Percentiles rank a stretch among this genome's conserved stretches.
Evolutionary conservation across 2,888 invertebrate species (phyloP).

Genomic region (Hypselothyrea guttata): DNA sequence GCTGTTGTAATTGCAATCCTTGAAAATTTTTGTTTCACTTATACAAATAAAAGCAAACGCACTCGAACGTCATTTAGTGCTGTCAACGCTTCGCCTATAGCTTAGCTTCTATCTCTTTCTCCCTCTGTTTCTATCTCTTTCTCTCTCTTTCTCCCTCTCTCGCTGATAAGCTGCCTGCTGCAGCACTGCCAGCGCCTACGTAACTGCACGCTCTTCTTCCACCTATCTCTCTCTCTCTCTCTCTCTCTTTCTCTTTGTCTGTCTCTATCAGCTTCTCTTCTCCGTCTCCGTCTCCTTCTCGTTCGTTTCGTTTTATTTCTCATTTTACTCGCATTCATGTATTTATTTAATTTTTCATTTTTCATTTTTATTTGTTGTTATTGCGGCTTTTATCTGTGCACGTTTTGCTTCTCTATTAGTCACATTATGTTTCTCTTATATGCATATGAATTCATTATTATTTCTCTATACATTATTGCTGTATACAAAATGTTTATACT

Average conservation of each 20-base stretch:
- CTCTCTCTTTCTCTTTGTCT: conserved; percentile 10
- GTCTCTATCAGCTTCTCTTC: conserved; percentile 8
- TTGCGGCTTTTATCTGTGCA: conserved; percentile 41
- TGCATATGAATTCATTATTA: too few relatives aligned
- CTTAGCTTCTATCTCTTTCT: too few relatives aligned
- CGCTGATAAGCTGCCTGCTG: background rate
- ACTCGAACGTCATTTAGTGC: conserved; percentile 43
- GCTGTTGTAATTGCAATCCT: conserved; percentile 69
- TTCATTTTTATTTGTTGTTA: conserved; percentile 24
- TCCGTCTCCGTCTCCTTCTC: conserved; percentile 8
- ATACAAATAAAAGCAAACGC: conserved; percentile 16
- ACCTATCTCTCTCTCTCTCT: background rate
- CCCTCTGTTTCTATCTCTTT: background rate
- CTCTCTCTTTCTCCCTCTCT: background rate
- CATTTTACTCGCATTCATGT: conserved; percentile 35
- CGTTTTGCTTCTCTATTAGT: conserved; percentile 50
- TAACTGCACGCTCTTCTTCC: background rate
- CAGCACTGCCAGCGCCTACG: background rate
- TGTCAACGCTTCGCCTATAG: conserved; percentile 23
- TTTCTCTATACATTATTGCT: background rate
- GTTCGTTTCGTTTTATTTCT: conserved; percentile 8
- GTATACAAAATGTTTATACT: background rate
- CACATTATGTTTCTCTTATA: conserved; percentile 25
- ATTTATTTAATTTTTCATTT: conserved; percentile 55
- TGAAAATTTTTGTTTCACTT: conserved; percentile 54